Percentiles rank a stretch among this genome's conserved stretches.
Evolutionary conservation across 2,113 vertebrate species (phyloP).

Genomic region (Nannospalax galili): DNA sequence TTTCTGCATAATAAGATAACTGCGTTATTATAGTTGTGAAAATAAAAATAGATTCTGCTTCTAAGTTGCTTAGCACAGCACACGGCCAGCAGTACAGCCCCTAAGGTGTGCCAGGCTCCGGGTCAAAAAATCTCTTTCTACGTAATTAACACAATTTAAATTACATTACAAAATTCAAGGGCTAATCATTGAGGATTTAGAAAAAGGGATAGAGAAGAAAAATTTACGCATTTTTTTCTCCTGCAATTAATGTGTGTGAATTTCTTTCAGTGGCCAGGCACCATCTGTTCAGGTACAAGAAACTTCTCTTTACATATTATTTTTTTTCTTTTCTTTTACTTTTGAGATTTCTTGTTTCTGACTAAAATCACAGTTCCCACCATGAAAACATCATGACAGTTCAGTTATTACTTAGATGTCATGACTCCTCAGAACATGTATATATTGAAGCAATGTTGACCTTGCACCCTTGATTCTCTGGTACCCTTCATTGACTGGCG

Average conservation of each 20-base stretch:
- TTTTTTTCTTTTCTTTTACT: not conserved
- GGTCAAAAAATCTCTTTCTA: not conserved
- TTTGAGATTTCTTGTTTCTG: conserved; percentile 6
- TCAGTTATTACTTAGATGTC: not conserved
- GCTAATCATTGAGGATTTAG: not conserved
- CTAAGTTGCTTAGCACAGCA: not conserved
- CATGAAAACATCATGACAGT: not conserved
- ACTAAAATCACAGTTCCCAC: conserved; percentile 7
- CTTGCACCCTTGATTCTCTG: not conserved
- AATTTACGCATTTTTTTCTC: not conserved
- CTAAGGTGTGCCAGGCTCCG: not conserved
- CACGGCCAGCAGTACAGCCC: not conserved
- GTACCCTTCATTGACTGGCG: not conserved
- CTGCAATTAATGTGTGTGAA: not conserved
- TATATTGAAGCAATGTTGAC: not conserved
- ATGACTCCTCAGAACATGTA: not conserved
- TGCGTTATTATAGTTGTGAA: not conserved
- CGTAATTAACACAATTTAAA: not conserved
- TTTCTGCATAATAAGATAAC: not conserved
- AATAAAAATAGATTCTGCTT: not conserved
- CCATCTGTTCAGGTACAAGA: not conserved
- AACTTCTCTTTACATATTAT: not conserved
- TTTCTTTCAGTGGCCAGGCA: not conserved
- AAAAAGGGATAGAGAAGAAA: conserved; percentile 14
- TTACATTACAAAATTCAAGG: not conserved